Base-by-base conservation (phyloP, 2,113 vertebrate genomes). In the Corythaixoides concolor region DNA sequence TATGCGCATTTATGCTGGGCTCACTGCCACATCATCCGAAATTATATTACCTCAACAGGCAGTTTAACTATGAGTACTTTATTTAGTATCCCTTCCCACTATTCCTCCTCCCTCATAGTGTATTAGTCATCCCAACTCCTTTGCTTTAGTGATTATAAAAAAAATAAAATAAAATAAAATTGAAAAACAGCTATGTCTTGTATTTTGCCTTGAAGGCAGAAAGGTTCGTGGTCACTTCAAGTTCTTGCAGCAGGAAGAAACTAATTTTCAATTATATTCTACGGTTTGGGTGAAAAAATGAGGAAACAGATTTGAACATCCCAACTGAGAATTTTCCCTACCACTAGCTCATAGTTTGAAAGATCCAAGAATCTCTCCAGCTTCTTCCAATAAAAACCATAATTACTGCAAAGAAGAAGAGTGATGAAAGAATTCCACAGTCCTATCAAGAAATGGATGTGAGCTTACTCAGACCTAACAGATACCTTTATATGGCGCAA, bases 31-130 rank as follows among this genome's bases (percentile, higher is more conserved):
- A 35, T 67, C 3, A 1, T 45, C 72, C 3, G 2, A 89, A 89
- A 93, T 94, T 35, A 15, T 77, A 94, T 83, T 90, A 94, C 80
- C n/a, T 90, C 80, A 95, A 93, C 52, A 85, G 66, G 35, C 76
- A 94, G 56, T 72, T 95, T 91, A 95, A 77, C 76, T 70, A 89
- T 1, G 2, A 78, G 76, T 60, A 70, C 64, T 87, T 92, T 68
- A 94, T 82, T 93, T 85, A 66, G 56, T 64, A 82, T 74, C 62
- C 53, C 60, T 90, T 72, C 15, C 10, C n/a, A 76, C 22, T 45
- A 56, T 53, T 88, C 41, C 39, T 89, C 32, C 77, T 79, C 39
- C 37, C 32, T 79, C 39, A 26, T 2, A 45, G 53, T 1, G 1
- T 23, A 76, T 89, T 88, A 76, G 35, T 83, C 58, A 96, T 76